Conservation (phyloP, 2,797 vertebrate species). For the Dendrocincla tyrannina region DNA sequence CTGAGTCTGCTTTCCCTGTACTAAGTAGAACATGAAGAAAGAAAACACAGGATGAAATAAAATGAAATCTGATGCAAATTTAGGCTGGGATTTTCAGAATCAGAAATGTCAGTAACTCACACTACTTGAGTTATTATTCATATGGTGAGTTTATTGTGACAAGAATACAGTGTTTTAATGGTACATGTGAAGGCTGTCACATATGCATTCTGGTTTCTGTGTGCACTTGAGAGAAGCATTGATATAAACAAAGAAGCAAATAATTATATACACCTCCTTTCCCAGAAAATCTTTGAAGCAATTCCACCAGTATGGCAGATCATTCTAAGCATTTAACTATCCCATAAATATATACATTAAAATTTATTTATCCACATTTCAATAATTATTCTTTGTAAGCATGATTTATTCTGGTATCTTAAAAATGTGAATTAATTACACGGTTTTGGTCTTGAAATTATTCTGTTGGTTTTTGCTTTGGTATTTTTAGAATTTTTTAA, state of each 20-base stretch:
- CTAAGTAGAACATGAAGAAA: background rate
- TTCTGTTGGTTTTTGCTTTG: background rate
- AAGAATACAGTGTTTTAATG: constrained; percentile 48
- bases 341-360: constrained; percentile 56
- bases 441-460: background rate
- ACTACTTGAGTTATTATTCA: background rate
- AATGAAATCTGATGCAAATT: background rate
- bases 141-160: constrained; percentile 60
- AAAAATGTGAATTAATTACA: background rate
- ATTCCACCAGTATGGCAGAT: constrained; percentile 9
- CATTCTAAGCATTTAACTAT: constrained; percentile 10
- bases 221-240: constrained; percentile 34
- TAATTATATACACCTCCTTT: constrained; percentile 69
- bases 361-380: constrained; percentile 34
- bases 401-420: background rate
- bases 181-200: constrained; percentile 23
- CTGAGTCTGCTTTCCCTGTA: background rate
- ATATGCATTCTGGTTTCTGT: background rate
- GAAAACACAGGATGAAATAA: background rate
- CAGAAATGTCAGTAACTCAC: background rate
- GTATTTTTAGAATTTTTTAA: background rate
- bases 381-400: background rate
- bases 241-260: constrained; percentile 58
- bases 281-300: constrained; percentile 36
- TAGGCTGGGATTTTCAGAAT: background rate